Conservation (phyloP, 2,797 vertebrate genomes). For the Tapera naevia region DNA sequence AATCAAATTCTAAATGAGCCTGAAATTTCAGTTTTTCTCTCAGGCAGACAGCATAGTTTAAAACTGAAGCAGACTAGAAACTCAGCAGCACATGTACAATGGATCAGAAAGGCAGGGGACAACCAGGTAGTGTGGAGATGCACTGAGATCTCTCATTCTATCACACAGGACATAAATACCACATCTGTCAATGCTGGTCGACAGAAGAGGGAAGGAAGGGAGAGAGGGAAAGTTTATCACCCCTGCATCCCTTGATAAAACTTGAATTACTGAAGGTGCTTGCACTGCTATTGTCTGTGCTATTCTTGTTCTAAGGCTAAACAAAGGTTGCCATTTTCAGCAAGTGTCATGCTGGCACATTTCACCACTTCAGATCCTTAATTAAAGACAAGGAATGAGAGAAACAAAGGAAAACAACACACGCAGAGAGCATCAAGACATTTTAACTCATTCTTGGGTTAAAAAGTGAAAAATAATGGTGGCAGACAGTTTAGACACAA, state of each 20-base stretch:
- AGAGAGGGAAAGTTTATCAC: background rate
- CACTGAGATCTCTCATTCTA: background rate
- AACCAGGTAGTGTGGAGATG: accelerated
- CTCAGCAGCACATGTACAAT: background rate
- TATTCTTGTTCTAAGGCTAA: background rate
- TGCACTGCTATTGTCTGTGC: background rate
- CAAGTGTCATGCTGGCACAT: background rate
- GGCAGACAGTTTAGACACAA: background rate
- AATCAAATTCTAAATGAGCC: background rate
- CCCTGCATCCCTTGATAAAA: background rate
- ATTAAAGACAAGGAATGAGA: background rate
- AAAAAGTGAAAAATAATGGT: background rate
- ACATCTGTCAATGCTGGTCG: background rate
- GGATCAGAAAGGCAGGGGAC: background rate
- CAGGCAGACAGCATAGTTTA: background rate
- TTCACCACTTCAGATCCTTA: background rate
- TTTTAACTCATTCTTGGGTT: background rate
- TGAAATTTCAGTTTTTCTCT: background rate
- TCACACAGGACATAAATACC: background rate
- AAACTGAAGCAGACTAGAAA: background rate
- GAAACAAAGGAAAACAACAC: background rate
- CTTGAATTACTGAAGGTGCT: background rate
- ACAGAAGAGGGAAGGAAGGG: background rate
- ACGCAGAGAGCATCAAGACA: background rate
- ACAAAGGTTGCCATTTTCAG: background rate